Base-by-base conservation (phyloP, 1,140 invertebrate species). In the Dysdera silvatica region DNA sequence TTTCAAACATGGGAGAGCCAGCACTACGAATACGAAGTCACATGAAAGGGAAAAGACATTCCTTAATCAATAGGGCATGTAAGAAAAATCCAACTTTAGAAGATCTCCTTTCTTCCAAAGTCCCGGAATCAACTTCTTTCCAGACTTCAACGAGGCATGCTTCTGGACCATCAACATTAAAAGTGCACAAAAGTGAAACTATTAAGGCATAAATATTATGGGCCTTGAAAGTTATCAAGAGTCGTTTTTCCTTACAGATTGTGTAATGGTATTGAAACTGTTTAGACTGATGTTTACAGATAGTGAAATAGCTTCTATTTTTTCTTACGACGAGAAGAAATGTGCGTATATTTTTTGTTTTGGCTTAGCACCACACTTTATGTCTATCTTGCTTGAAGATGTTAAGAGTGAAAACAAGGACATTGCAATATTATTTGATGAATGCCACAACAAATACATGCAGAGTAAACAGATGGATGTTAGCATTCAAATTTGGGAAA, bases 301-400 rank as follows among this genome's bases (percentile, higher is more conserved):
- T 52, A 52, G 49, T 29, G 7, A 28, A 16, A 52, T 52, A 29
- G 49, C 49, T 29, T 29, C 28, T n/a, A 24, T 16, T 14, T 4
- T 52, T 31, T 18, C 49, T 16, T 52, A 2, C 20, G 49, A 29
- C 28, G 28, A 52, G 28, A 52, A 20, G 20, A 52, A 52, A 29
- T 52, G 49, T 52, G 49, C 49, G 49, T 31, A 52, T 8, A 52
- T 52, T 29, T 52, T 24, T 23, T 29, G 28, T 31, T 52, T 52
- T 23, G 49, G 49, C 2, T n/a, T 52, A 3, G 49, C 49, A 1
- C 26, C 26, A 4, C 32, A 52, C 32, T 52, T 52, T 31, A n/a
- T 14, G 16, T 16, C 14, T 29, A n/a, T 28, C 16, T 7, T 52
- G 26, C 14, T 52, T 14, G 23, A 31, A 2, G 28, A 31, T 18